phyloP scores from a whole-genome alignment of 2,888 invertebrate species.

The Euphydryas editha region DNA sequence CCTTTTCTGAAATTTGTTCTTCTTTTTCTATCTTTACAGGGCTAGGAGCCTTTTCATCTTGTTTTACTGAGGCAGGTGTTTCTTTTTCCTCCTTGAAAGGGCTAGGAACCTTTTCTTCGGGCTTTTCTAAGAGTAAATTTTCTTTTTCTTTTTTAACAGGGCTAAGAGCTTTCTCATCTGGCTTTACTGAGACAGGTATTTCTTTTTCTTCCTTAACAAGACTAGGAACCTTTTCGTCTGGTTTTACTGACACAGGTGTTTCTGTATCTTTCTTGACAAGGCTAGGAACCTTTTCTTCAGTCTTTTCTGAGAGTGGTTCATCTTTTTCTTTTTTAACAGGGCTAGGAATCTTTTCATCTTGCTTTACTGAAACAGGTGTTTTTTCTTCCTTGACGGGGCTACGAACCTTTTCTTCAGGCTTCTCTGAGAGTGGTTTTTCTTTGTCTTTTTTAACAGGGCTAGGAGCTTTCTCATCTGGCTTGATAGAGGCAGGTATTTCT shows the following conservation, averaged over 20 bases:
- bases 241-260: slow-evolving; percentile 15
- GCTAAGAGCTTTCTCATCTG: slow-evolving; percentile 22
- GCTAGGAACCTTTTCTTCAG: slow-evolving; percentile 20
- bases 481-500: slow-evolving; percentile 25
- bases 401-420: slow-evolving; percentile 28
- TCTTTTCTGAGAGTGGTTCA: slow-evolving; percentile 11
- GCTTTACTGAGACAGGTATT: slow-evolving; percentile 13
- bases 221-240: slow-evolving; percentile 16
- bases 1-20: neutral
- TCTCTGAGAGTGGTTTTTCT: neutral
- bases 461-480: slow-evolving; percentile 16
- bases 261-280: slow-evolving; percentile 27
- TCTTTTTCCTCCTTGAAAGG: neutral
- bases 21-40: slow-evolving; percentile 9
- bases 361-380: neutral
- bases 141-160: neutral
- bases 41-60: slow-evolving; percentile 22
- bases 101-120: slow-evolving; percentile 16
- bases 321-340: slow-evolving; percentile 13
- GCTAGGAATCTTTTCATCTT: slow-evolving; percentile 28
- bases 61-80: slow-evolving; percentile 10
- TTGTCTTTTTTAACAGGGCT: slow-evolving; percentile 21
- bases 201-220: slow-evolving; percentile 10
- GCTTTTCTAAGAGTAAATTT: neutral
- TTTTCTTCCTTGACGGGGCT: slow-evolving; percentile 24